Evolutionary conservation across 2,113 vertebrate species (phyloP).

Genomic region (Pollimyrus isidori): DNA sequence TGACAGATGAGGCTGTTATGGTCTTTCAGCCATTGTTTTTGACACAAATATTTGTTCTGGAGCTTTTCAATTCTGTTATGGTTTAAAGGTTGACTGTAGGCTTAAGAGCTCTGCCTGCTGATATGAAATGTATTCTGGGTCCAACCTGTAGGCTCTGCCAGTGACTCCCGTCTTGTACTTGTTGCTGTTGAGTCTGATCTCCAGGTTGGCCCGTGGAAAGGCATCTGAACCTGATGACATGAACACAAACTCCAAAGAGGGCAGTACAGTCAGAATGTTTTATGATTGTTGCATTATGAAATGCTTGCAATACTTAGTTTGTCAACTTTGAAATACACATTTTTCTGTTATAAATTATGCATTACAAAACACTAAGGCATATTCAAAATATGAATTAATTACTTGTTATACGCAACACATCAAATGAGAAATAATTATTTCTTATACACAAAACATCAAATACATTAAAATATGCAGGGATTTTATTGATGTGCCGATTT

Average conservation of each 20-base stretch:
- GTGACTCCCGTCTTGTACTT: background rate
- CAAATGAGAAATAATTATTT: background rate
- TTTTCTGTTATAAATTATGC: background rate
- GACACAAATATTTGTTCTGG: slow-evolving; percentile 26
- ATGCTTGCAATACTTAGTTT: background rate
- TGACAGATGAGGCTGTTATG: slow-evolving; percentile 24
- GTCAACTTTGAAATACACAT: background rate
- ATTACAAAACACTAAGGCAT: background rate
- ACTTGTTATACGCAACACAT: background rate
- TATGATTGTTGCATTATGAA: background rate
- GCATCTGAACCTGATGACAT: background rate
- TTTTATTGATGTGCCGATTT: background rate
- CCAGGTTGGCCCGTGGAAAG: background rate
- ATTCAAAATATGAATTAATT: slow-evolving; percentile 6
- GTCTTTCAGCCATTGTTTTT: slow-evolving; percentile 24
- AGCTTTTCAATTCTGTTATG: slow-evolving; percentile 19
- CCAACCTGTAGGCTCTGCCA: background rate
- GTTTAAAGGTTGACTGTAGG: slow-evolving; percentile 19
- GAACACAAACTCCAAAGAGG: background rate
- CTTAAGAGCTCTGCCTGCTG: slow-evolving; percentile 4
- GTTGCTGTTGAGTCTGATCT: background rate
- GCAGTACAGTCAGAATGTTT: background rate
- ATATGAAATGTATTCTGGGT: background rate
- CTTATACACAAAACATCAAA: background rate
- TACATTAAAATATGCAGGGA: background rate